phyloP scores from a whole-genome alignment of 2,888 invertebrate genomes.

The Lepetodrilus schrolli region DNA sequence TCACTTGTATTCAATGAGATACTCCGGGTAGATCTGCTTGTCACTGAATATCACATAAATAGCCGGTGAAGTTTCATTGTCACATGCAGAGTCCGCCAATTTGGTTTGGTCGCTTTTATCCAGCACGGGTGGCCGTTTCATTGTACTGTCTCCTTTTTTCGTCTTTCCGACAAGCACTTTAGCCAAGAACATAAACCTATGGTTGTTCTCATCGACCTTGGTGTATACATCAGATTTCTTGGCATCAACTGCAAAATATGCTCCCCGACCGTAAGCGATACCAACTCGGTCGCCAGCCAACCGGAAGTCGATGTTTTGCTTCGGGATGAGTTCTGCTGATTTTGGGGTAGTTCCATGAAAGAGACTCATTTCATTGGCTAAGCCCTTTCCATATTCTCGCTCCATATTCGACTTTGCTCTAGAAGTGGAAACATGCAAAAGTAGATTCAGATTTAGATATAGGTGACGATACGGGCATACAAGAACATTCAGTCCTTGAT shows the following conservation, averaged over 20 bases:
- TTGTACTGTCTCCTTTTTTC: conserved; percentile 49
- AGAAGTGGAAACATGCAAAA: conserved; percentile 22
- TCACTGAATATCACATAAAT: conserved; percentile 66
- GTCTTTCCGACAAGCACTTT: conserved; percentile 61
- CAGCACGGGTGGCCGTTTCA: conserved; percentile 59
- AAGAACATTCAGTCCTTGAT: too few species aligned
- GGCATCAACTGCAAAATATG: conserved; percentile 58
- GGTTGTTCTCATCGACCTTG: conserved; percentile 39
- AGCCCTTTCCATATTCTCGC: conserved; percentile 41
- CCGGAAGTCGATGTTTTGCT: conserved; percentile 54
- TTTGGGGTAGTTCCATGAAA: conserved; percentile 53
- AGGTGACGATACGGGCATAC: too few species aligned
- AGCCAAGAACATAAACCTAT: conserved; percentile 60
- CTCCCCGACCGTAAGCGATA: conserved; percentile 54
- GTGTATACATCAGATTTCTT: conserved; percentile 56
- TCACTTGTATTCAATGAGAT: conserved; percentile 57
- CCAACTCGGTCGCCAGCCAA: conserved; percentile 55
- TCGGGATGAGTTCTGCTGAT: conserved; percentile 46
- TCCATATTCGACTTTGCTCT: conserved; percentile 46
- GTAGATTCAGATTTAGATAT: too few species aligned
- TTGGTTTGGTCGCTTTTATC: conserved; percentile 40
- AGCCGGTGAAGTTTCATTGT: conserved; percentile 52
- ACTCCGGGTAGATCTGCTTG: conserved; percentile 69
- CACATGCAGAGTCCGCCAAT: conserved; percentile 64
- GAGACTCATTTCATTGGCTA: conserved; percentile 45